These are phyloP conservation scores for Bryconaethiops microstoma DNA, from an alignment of 2,797 vertebrate genomes.

Conservation along the genomic window DNA sequence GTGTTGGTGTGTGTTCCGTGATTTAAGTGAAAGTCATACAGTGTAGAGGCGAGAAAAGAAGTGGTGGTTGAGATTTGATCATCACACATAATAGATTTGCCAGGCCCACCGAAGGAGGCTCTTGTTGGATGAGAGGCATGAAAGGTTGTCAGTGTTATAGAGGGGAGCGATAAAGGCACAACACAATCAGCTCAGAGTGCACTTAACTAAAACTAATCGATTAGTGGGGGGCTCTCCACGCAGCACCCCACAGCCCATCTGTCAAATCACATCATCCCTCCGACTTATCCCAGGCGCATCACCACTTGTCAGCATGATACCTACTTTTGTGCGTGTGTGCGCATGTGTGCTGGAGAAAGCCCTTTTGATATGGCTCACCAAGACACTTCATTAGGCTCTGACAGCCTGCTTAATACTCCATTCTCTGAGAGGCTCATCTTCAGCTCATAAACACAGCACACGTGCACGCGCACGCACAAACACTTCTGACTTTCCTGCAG, in stretches of 20 bases:
- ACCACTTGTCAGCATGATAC: conserved; percentile 58
- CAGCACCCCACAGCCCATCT: conserved; percentile 57
- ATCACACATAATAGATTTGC: conserved; percentile 55
- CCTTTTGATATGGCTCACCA: conserved; percentile 54
- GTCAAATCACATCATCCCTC: conserved; percentile 60
- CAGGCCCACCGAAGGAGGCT: conserved; percentile 40
- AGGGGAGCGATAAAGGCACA: conserved; percentile 54
- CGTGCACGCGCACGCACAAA: conserved; percentile 10
- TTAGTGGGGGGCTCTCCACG: conserved; percentile 59
- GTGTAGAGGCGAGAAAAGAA: conserved; percentile 49
- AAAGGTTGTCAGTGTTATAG: conserved; percentile 54
- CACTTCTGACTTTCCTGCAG: background rate
- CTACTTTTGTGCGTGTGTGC: conserved; percentile 26
- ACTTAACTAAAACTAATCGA: conserved; percentile 64
- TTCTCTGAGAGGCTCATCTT: conserved; percentile 44
- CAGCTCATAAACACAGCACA: conserved; percentile 31
- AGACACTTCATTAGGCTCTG: conserved; percentile 60
- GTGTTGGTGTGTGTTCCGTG: conserved; percentile 33
- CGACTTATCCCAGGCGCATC: conserved; percentile 51
- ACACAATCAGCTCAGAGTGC: conserved; percentile 61
- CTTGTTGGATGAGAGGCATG: conserved; percentile 44
- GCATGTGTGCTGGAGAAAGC: conserved; percentile 47
- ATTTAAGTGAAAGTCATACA: conserved; percentile 57
- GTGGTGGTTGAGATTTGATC: conserved; percentile 55
- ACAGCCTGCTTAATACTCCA: conserved; percentile 53